These are phyloP conservation scores for Xiphorhynchus elegans DNA, from an alignment of 2,113 vertebrate species.

Conservation along the genomic window DNA sequence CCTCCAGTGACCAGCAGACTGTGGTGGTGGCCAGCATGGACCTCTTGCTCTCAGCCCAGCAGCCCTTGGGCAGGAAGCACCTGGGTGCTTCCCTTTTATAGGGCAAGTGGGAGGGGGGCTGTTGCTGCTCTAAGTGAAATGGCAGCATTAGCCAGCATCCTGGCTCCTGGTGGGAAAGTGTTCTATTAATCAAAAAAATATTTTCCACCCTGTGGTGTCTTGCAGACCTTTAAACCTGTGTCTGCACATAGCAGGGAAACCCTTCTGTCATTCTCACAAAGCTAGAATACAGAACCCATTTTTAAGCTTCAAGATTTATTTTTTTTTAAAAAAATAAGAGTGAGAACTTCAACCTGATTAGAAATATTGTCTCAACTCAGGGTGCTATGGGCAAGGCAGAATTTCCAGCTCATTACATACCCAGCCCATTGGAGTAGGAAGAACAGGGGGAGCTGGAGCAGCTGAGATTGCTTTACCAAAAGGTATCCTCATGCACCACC, in stretches of 20 bases:
- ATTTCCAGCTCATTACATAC: background rate
- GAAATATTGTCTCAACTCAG: background rate
- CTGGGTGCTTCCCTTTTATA: slow-evolving; percentile 39
- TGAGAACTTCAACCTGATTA: background rate
- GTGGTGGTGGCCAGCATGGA: rapidly evolving
- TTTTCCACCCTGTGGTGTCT: slow-evolving; percentile 26
- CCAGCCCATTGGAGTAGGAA: rapidly evolving
- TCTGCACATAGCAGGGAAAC: background rate
- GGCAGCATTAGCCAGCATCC: slow-evolving; percentile 9
- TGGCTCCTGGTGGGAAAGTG: slow-evolving; percentile 38
- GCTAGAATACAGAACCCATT: background rate
- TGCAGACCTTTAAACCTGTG: slow-evolving; percentile 28
- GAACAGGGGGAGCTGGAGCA: background rate
- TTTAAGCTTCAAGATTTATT: background rate
- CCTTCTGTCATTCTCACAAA: slow-evolving; percentile 23
- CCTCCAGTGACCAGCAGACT: rapidly evolving
- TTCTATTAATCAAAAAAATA: slow-evolving; percentile 47
- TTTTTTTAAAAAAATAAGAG: background rate
- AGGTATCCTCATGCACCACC: background rate
- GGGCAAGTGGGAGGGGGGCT: slow-evolving; percentile 20
- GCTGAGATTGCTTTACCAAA: background rate
- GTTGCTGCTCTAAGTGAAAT: slow-evolving; percentile 27
- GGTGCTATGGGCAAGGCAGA: background rate
- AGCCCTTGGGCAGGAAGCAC: slow-evolving; percentile 44
- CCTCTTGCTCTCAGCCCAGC: background rate